phyloP scores from a whole-genome alignment of 1,140 invertebrate species.

The Alviniconcha marisindica region DNA sequence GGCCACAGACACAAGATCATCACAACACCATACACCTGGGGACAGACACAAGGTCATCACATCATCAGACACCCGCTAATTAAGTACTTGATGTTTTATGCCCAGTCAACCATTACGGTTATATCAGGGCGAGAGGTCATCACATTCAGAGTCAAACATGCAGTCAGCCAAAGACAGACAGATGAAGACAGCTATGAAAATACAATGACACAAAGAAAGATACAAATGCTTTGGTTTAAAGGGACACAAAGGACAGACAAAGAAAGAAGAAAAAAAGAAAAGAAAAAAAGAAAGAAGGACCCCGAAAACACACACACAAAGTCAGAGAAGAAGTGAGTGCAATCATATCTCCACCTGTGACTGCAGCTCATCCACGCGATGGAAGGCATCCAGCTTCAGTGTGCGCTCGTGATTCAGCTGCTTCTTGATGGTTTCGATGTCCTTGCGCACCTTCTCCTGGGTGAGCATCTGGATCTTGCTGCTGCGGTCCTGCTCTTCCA shows the following conservation, averaged over 20 bases:
- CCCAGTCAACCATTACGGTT: too few relatives aligned
- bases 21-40: too few relatives aligned
- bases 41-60: too few relatives aligned
- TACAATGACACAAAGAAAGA: too few relatives aligned
- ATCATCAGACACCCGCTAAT: too few relatives aligned
- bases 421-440: slow-evolving; percentile 61
- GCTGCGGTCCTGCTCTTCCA: slow-evolving; percentile 66
- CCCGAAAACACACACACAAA: slow-evolving; percentile 6
- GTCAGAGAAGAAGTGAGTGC: not conserved
- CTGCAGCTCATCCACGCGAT: slow-evolving; percentile 72
- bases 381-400: slow-evolving; percentile 72
- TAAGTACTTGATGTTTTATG: too few relatives aligned
- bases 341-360: slow-evolving; percentile 60
- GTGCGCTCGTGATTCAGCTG: slow-evolving; percentile 68
- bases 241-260: not conserved
- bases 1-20: too few relatives aligned
- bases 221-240: too few relatives aligned
- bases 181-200: too few relatives aligned
- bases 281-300: not conserved
- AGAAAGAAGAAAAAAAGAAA: not conserved
- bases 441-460: slow-evolving; percentile 67
- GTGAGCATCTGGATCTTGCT: slow-evolving; percentile 56
- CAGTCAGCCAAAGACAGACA: too few relatives aligned
- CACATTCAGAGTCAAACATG: too few relatives aligned
- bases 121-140: too few relatives aligned